phyloP scores from a whole-genome alignment of 2,797 vertebrate species.

The Alectoris magna region DNA sequence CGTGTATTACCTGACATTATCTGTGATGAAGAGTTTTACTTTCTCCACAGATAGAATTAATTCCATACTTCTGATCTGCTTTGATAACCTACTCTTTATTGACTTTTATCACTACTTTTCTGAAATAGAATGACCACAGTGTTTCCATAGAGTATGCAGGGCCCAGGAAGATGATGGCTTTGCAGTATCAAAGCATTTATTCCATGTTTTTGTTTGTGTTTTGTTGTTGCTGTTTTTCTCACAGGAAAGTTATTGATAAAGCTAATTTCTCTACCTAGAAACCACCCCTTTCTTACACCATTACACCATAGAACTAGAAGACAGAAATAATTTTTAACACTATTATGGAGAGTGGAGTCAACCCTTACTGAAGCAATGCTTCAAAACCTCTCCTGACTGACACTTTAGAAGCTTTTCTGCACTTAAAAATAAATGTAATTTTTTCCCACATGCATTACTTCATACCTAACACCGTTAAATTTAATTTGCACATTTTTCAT shows the following conservation, averaged over 20 bases:
- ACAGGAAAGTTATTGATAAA: not conserved
- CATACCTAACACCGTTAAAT: not conserved
- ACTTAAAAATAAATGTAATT: rapidly evolving
- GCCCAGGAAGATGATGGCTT: not conserved
- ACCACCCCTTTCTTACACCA: not conserved
- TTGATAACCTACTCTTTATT: not conserved
- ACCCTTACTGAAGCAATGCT: rapidly evolving
- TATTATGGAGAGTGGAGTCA: not conserved
- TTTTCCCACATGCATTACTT: not conserved
- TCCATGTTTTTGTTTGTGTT: not conserved
- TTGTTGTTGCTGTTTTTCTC: not conserved
- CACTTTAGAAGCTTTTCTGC: not conserved
- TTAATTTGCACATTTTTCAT: not conserved
- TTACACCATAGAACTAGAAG: not conserved
- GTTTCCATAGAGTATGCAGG: not conserved
- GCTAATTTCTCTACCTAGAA: not conserved
- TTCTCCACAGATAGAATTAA: not conserved
- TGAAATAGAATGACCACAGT: not conserved
- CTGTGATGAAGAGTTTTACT: not conserved
- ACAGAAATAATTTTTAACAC: not conserved
- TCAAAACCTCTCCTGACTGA: not conserved
- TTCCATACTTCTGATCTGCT: not conserved
- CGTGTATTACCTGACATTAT: not conserved
- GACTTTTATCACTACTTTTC: not conserved
- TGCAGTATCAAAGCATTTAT: not conserved